Evolutionary conservation across 2,888 invertebrate species (phyloP), one percentile per base, ranked within the genome.

Genomic region (Chironomus tentans): DNA sequence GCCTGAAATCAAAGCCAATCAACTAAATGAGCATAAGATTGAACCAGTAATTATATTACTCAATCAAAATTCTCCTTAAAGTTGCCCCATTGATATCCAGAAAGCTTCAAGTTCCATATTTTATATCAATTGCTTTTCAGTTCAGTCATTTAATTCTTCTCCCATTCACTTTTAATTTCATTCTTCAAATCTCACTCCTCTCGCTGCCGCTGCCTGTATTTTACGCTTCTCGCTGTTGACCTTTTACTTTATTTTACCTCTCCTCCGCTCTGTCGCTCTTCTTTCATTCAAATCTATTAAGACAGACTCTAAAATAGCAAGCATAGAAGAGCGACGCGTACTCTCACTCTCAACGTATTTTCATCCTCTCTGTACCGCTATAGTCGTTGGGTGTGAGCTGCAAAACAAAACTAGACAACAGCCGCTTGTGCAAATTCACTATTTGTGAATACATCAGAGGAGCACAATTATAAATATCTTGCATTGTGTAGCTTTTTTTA

Each of bases 401-500:
- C 46, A 68, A 15, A 72, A 50, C 72, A 38, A 72, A 38, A 21
- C 72, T 62, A 61, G 62, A 72, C 72, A 72, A 72, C 50, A 15
- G 62, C 15, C 24, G 65, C 56, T 65, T 65, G 65, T 72, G 72
- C 72, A 72, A 72, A 72, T 62, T 62, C 28, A 62, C 18, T 62
- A 50, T 56, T 71, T 56, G 56, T 28, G 71, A 71, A 50, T 50
- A 71, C 28, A 65, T 22, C 50, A 71, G 71, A 71, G 71, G 50
- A 18, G 62, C 61, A 72, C 72, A 72, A 72, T 72, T 72, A 46
- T 68, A 46, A 15, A 38, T 28, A n/a, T 72, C 61, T 72, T 72
- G 62, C 72, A 62, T 72, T 62, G 72, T 72, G 48, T 48, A 22
- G 50, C 70, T 50, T 70, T 50, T 70, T 70, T 50, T 70, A 62